Percentiles rank a stretch among this genome's conserved stretches.
These are phyloP conservation scores for Macheiramphus alcinus DNA, from an alignment of 2,113 vertebrate species.

Conservation along the genomic window DNA sequence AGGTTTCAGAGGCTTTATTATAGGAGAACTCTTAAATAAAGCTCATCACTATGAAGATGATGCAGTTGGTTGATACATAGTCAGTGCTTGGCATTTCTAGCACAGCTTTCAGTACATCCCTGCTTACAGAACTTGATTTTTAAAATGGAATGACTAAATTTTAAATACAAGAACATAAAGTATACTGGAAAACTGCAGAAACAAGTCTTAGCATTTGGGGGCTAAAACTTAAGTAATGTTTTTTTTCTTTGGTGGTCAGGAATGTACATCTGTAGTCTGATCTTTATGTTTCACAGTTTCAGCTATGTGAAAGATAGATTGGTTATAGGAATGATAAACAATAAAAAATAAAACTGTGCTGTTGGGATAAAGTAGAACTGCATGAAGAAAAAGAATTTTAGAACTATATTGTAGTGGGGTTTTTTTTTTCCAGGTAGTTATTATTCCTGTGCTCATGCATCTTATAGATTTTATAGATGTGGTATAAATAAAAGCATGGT, in stretches of 20 bases:
- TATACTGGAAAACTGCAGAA: neutral
- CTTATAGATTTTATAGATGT: no score
- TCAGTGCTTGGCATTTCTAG: neutral
- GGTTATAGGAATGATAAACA: neutral
- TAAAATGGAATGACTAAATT: neutral
- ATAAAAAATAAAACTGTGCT: neutral
- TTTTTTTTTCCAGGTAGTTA: no score
- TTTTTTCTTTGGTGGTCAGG: neutral
- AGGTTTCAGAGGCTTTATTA: neutral
- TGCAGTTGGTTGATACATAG: neutral
- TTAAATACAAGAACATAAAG: neutral
- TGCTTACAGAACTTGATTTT: neutral
- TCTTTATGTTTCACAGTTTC: neutral
- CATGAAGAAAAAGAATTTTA: neutral
- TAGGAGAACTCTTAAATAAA: neutral
- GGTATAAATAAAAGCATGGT: no score
- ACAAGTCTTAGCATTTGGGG: neutral
- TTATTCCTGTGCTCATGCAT: no score
- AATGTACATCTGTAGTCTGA: neutral
- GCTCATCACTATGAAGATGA: neutral
- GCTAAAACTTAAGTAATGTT: neutral
- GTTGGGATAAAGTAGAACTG: neutral
- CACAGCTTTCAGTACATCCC: neutral
- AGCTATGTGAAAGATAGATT: neutral
- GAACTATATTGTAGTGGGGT: no score